Evolutionary conservation across 2,888 invertebrate species (phyloP), one percentile per base, ranked within the genome.

Genomic region (Acrocyrtus sp.): DNA sequence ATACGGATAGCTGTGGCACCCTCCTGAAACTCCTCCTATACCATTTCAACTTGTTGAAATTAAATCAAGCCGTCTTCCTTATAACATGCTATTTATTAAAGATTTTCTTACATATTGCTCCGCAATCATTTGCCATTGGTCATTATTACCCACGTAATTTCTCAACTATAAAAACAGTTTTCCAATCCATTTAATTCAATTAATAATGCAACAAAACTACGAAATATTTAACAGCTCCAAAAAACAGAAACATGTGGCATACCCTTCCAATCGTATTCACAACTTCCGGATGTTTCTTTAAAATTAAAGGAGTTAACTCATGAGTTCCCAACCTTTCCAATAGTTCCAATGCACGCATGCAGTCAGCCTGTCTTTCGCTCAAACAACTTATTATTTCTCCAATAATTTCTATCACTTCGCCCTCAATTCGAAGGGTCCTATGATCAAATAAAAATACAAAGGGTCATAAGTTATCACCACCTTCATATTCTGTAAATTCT

Each of bases 61-160:
- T 54, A 65, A 56, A 47, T 43, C 22, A 34, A 24, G 34, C 22
- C n/a, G n/a, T n/a, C n/a, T n/a, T n/a, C n/a, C n/a, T 50, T 73
- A 78, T 50, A 74, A 68, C 5, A n/a, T n/a, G n/a, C n/a, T n/a
- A n/a, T n/a, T n/a, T n/a, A n/a, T n/a, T n/a, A n/a, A n/a, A n/a
- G n/a, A n/a, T 63, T 17, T 5, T 48, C 57, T 67, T 66, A 87
- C 84, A 58, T 88, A 87, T 75, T 91, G 90, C 34, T 88, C 88
- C 1, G 86, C 86, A 2, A 84, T 84, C 72, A 90, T 86, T 78
- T 90, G 89, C 94, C 94, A 94, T 17, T 90, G 88, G 4, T 88
- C 87, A 1, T 90, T 85, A 84, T 94, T 94, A 6, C 94, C 94
- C 41, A 93, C 89, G 84, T 94, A 95, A 50, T 90, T 88, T 17